These are phyloP conservation scores for Catostomus latipinnis DNA, from an alignment of 2,797 vertebrate species.

Conservation along the genomic window DNA sequence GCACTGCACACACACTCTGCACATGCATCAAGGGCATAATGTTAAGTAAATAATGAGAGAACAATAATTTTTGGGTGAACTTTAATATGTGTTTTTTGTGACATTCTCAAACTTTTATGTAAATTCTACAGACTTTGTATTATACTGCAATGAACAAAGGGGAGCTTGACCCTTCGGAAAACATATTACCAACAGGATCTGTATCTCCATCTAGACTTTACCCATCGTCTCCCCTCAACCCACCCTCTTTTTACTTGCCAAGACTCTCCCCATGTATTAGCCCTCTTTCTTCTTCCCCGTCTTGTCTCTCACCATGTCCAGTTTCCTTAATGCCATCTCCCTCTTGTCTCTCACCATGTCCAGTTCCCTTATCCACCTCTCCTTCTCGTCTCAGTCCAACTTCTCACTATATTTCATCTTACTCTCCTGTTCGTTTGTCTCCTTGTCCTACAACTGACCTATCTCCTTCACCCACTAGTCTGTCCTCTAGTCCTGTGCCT, in stretches of 20 bases:
- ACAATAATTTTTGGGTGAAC: too few relatives aligned
- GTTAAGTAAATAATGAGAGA: too few relatives aligned
- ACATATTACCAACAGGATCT: constrained; percentile 41
- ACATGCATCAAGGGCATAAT: too few relatives aligned
- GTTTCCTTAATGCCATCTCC: constrained; percentile 12
- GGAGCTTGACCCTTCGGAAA: constrained; percentile 52
- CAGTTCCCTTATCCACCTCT: constrained; percentile 25
- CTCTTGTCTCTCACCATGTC: constrained; percentile 27
- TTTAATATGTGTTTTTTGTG: not conserved
- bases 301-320: constrained; percentile 26
- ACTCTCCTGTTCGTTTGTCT: constrained; percentile 39
- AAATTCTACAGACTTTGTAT: constrained; percentile 27
- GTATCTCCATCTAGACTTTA: constrained; percentile 57
- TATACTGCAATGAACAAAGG: constrained; percentile 70
- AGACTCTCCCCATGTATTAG: constrained; percentile 39
- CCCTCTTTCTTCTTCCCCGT: constrained; percentile 26
- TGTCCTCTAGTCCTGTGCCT: constrained; percentile 54
- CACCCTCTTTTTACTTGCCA: constrained; percentile 31
- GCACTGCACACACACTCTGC: too few relatives aligned
- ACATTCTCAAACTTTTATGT: not conserved
- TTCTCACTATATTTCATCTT: constrained; percentile 42
- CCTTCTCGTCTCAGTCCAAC: constrained; percentile 37
- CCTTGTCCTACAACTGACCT: constrained; percentile 52
- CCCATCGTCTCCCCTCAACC: constrained; percentile 50
- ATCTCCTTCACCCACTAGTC: constrained; percentile 56